phyloP scores from a whole-genome alignment of 2,797 vertebrate species.

The Acanthis flammea region DNA sequence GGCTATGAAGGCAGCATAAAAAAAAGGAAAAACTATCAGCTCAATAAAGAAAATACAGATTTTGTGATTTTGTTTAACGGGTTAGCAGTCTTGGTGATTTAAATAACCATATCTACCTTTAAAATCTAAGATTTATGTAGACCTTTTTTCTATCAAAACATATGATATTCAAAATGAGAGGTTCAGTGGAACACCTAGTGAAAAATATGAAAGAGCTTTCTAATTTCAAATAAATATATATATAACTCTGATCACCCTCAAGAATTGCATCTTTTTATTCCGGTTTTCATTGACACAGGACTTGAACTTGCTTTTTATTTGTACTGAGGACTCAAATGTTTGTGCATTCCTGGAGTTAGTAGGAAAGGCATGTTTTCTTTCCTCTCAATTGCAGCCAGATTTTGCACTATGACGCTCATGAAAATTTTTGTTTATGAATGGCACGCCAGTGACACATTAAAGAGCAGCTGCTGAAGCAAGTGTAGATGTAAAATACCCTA shows the following conservation, averaged over 20 bases:
- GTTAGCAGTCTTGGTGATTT: background rate
- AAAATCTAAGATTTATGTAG: background rate
- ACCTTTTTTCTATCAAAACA: background rate
- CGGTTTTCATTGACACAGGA: background rate
- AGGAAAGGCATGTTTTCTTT: background rate
- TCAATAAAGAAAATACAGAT: background rate
- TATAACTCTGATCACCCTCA: background rate
- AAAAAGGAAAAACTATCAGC: background rate
- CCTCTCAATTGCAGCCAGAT: background rate
- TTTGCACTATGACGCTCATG: background rate
- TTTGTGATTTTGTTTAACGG: background rate
- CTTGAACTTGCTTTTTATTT: background rate
- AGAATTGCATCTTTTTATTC: background rate
- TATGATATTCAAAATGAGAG: background rate
- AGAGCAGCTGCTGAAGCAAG: slow-evolving; percentile 27
- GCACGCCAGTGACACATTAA: slow-evolving; percentile 14
- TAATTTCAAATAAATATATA: background rate
- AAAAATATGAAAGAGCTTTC: background rate
- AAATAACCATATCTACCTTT: background rate
- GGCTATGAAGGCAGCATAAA: background rate
- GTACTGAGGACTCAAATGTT: background rate
- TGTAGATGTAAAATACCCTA: slow-evolving; percentile 20
- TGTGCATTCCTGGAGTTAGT: background rate
- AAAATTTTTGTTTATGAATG: slow-evolving; percentile 36
- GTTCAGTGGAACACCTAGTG: background rate